phyloP scores from a whole-genome alignment of 2,797 vertebrate species.

The Smutsia gigantea region DNA sequence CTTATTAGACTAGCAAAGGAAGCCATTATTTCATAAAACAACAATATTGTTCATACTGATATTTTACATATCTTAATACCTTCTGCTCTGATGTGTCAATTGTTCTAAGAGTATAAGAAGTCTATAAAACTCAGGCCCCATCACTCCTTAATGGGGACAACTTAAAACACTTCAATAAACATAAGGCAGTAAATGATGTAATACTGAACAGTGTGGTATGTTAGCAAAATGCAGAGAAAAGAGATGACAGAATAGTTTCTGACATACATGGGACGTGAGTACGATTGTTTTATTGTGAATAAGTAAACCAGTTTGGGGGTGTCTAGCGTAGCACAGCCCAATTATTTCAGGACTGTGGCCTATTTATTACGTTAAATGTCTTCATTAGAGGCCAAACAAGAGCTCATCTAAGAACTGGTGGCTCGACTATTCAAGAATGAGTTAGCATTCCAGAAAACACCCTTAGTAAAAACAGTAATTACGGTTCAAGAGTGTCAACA shows the following conservation, averaged over 20 bases:
- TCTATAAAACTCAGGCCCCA: background rate
- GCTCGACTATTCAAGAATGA: background rate
- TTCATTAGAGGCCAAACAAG: background rate
- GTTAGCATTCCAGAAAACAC: background rate
- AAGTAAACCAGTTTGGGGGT: background rate
- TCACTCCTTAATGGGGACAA: background rate
- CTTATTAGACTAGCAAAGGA: background rate
- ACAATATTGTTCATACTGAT: background rate
- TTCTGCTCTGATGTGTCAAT: background rate
- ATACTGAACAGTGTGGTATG: background rate
- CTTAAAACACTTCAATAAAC: background rate
- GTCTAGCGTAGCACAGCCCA: background rate
- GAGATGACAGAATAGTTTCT: background rate
- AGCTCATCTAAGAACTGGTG: background rate
- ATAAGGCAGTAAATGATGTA: background rate
- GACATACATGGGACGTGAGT: background rate
- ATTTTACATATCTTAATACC: background rate
- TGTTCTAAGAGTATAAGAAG: background rate
- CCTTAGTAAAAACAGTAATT: background rate
- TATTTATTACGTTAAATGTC: background rate
- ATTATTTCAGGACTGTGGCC: background rate
- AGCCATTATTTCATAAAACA: background rate
- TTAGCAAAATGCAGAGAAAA: constrained; percentile 9
- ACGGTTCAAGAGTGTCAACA: background rate
- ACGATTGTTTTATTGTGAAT: background rate